phyloP scores from a whole-genome alignment of 64 coral and sea anemone species.

The Astreopora myriophthalma region DNA sequence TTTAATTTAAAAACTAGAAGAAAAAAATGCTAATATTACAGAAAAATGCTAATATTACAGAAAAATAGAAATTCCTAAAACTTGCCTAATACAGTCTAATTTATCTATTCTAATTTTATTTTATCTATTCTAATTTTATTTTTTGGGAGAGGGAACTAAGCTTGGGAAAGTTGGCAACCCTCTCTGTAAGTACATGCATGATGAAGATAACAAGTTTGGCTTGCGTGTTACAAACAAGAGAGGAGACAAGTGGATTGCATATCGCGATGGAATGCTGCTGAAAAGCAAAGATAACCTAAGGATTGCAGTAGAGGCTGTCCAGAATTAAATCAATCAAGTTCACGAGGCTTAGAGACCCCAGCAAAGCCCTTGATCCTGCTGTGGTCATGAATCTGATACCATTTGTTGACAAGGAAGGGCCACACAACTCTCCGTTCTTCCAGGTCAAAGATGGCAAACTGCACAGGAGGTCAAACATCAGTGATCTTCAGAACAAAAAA shows the following conservation, averaged over 20 bases:
- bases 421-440: neutral
- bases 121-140: no score
- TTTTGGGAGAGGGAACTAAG: neutral
- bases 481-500: neutral
- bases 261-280: slow-evolving; percentile 42
- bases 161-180: neutral
- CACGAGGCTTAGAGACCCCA: neutral
- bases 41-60: no score
- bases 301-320: slow-evolving; percentile 1
- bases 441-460: neutral
- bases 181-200: no score
- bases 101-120: no score
- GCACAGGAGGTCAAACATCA: neutral
- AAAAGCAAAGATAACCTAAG: slow-evolving; percentile 2
- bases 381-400: no score
- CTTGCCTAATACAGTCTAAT: no score
- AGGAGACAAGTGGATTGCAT: slow-evolving; percentile 54
- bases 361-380: no score
- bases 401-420: no score
- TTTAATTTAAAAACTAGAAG: no score
- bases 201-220: neutral
- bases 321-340: slow-evolving; percentile 2
- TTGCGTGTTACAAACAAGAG: neutral
- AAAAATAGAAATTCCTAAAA: no score
- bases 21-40: no score